Conservation (phyloP, 2,797 vertebrate genomes). For the Hypotaenidia philippensis region DNA sequence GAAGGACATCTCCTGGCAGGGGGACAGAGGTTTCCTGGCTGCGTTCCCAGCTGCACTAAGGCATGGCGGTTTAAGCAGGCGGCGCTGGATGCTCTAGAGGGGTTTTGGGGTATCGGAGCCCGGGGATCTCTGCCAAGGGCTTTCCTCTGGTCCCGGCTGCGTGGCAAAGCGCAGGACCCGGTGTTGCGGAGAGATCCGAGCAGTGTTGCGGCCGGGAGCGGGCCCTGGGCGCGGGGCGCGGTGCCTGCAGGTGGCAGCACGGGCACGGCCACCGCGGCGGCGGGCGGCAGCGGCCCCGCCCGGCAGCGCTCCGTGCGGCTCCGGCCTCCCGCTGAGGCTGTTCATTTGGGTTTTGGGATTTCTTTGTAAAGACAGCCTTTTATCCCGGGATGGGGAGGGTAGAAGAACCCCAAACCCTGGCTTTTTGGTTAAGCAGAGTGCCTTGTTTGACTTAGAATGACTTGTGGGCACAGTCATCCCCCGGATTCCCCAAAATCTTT, state of each 20-base stretch:
- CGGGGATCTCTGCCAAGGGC: not conserved
- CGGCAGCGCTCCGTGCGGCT: no score
- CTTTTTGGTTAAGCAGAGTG: not conserved
- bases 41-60: accelerated
- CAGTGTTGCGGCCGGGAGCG: no score
- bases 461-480: not conserved
- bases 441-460: not conserved
- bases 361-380: not conserved
- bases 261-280: not conserved
- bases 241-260: constrained; percentile 63
- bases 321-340: no score
- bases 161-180: no score
- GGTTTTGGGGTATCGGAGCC: not conserved
- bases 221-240: no score
- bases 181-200: not conserved
- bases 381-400: no score
- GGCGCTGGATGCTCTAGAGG: accelerated
- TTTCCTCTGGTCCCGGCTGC: not conserved
- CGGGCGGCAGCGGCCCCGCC: no score
- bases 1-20: not conserved
- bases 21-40: not conserved
- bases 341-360: no score
- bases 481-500: no score
- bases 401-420: no score
- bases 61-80: not conserved